Percentiles rank a stretch among this genome's conserved stretches.
phyloP scores from a whole-genome alignment of 1,140 invertebrate species.

The Bombus vancouverensis region DNA sequence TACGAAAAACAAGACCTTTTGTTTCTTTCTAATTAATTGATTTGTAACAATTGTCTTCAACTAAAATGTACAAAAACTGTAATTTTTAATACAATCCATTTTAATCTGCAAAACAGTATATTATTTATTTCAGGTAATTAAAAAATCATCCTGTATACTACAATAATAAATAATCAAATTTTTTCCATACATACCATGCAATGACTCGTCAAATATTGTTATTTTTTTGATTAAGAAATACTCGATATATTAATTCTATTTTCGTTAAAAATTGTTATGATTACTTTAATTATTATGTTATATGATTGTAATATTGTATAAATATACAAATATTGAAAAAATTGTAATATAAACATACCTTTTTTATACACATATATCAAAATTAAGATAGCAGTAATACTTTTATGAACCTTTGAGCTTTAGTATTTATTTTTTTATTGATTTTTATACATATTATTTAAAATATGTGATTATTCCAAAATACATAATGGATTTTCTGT shows the following conservation, averaged over 20 bases:
- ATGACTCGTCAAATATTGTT: not conserved
- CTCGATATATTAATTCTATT: no score
- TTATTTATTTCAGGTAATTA: not conserved
- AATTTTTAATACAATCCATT: slow-evolving; percentile 16
- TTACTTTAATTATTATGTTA: not conserved
- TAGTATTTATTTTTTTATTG: not conserved
- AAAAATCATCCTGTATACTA: no score
- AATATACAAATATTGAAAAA: not conserved
- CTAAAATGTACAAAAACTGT: slow-evolving; percentile 18
- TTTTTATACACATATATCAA: not conserved
- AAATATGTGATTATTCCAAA: slow-evolving; percentile 14
- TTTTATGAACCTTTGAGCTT: not conserved
- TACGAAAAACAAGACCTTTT: not conserved
- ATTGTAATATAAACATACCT: not conserved
- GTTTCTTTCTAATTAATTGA: not conserved
- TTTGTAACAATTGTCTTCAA: not conserved
- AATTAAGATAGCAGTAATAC: not conserved
- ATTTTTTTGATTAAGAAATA: not conserved
- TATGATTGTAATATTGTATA: not conserved
- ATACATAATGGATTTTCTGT: slow-evolving; percentile 83
- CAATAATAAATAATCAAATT: no score
- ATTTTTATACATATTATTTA: slow-evolving; percentile 11
- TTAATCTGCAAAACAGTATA: not conserved
- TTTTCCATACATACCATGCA: no score
- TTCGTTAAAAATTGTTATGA: no score